Base-by-base conservation (phyloP, 2,888 invertebrate species). In the Embidobia sp. region DNA sequence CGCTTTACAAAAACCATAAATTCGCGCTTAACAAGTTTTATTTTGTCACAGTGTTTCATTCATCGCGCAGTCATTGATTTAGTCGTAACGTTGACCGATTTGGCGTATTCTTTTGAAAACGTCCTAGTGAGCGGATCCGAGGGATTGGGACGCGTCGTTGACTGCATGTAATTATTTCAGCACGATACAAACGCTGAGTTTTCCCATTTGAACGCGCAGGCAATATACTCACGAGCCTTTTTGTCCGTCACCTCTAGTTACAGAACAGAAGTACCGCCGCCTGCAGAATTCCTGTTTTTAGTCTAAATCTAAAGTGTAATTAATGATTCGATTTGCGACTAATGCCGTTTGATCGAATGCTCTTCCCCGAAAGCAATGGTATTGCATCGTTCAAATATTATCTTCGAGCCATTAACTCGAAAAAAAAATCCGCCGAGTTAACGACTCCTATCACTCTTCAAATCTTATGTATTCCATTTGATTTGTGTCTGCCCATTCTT, bases 91-190 rank as follows among this genome's bases (percentile, higher is more conserved):
- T 37, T 35, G 67, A 18, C 44, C 37, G 22, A 67, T 55, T 55
- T 48, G 3, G 33, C 42, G 22, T 10, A 49, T 59, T 40, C 51
- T 59, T 69, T 59, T 59, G 51, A 59, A 59, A 59, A 13, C 31
- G 55, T 48, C 27, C 49, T 40, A 18, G n/a, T n/a, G n/a, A n/a
- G n/a, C n/a, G 40, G 15, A 19, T 48, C 33, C 15, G 69, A 46
- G 79, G 77, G 74, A 77, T 51, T 72, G 77, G 75, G 57, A 80
- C 79, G 79, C 81, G 80, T 80, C 80, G 79, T 75, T 82, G 82
- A 80, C 82, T 83, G 83, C 82, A 79, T 81, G 83, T 85, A 85
- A 85, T 86, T 85, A 85, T 86, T 86, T 84, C 84, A 82, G 83
- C 83, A 81, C 80, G 80, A 80, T 80, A 77, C 81, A 79, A 77